Evolutionary conservation across 2,113 vertebrate genomes (phyloP).

Genomic region (Excalfactoria chinensis): DNA sequence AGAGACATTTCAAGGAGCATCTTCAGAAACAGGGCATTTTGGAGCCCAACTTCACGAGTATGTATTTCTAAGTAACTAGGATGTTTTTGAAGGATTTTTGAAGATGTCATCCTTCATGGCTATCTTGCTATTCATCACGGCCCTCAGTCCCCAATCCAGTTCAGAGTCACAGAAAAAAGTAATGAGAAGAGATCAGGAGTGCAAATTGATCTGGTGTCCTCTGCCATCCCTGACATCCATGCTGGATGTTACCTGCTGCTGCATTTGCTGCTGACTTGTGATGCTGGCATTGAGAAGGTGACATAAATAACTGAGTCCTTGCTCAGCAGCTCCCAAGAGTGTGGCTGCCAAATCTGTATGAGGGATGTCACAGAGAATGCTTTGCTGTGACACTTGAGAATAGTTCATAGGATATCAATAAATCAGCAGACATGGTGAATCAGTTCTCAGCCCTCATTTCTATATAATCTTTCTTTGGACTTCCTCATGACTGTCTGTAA

Average conservation of each 20-base stretch:
- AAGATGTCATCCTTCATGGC: background rate
- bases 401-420: background rate
- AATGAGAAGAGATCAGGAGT: background rate
- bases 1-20: background rate
- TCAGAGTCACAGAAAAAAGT: background rate
- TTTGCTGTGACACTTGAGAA: background rate
- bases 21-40: background rate
- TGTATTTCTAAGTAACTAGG: background rate
- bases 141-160: background rate
- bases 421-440: background rate
- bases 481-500: background rate
- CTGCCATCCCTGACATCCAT: background rate
- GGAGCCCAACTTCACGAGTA: background rate
- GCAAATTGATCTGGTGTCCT: background rate
- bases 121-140: background rate
- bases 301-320: slow-evolving; percentile 1
- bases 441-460: background rate
- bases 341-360: background rate
- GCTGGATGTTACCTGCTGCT: background rate
- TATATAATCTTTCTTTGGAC: accelerated
- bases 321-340: slow-evolving; percentile 2
- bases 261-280: background rate
- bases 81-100: background rate
- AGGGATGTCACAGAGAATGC: background rate
- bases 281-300: background rate